Base-by-base conservation (phyloP, 2,888 invertebrate genomes). In the Hyles lineata region DNA sequence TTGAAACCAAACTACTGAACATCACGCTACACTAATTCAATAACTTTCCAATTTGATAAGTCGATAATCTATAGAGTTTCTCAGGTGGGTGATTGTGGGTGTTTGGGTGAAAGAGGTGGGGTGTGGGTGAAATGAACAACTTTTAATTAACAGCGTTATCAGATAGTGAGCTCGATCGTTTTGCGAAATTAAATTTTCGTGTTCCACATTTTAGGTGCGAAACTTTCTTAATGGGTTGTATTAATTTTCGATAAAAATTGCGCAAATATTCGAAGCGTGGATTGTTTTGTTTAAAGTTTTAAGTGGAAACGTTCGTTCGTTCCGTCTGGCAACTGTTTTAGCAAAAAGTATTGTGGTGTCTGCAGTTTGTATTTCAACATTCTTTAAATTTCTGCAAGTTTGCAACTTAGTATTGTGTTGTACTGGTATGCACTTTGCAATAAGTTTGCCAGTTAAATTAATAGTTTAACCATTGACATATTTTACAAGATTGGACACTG, bases 81-180 rank as follows among this genome's bases (percentile, higher is more conserved):
- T 61, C 15, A 25, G 50, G 19, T 43, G 17, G 25, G 52, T 25
- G 50, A 52, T 52, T 23, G 19, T 52, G 50, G 52, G 11, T 19
- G 19, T 2, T 50, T 11, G 32, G 59, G 43, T 21, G 23, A 0
- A 55, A n/a, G 29, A 19, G 32, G 32, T 55, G 73, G 55, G 23
- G 61, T 55, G 72, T 76, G 73, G 71, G n/a, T 29, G 67, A 80
- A 79, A 78, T 77, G 81, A 77, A 78, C 76, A 83, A 83, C 79
- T 84, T 87, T 86, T 86, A 85, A 87, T 87, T 86, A 87, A 82
- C 73, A 77, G 76, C 76, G 78, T 82, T 83, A 85, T 80, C 79
- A 70, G 80, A 80, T 80, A 72, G 72, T 72, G 78, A 78, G 76
- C 75, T 72, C 73, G 77, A 73, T 63, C 73, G 77, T 73, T 69